Percentiles rank a stretch among this genome's conserved stretches.
Conservation (phyloP, 2,113 vertebrate genomes). For the Ptilonorhynchus violaceus region DNA sequence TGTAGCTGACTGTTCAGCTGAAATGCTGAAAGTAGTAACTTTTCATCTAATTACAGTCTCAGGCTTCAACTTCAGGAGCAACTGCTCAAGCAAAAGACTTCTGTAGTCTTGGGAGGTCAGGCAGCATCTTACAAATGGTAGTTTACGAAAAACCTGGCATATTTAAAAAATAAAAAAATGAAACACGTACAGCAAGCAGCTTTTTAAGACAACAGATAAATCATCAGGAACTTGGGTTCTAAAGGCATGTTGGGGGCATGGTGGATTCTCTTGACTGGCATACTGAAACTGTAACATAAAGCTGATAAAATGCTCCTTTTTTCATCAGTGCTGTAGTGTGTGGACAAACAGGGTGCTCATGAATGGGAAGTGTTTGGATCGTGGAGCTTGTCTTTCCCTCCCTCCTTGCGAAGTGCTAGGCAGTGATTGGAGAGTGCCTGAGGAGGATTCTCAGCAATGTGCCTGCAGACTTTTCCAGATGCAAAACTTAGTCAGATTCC, state of each 20-base stretch:
- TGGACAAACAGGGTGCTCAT: background rate
- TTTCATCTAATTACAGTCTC: background rate
- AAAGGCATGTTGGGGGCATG: background rate
- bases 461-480: constrained; percentile 9
- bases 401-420: background rate
- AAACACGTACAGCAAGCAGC: background rate
- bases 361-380: background rate
- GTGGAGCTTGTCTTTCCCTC: background rate
- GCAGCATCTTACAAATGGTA: background rate
- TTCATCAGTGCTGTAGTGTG: background rate
- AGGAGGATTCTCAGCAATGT: background rate
- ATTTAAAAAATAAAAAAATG: background rate
- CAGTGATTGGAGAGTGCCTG: background rate
- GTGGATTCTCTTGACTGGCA: background rate
- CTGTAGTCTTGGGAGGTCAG: background rate
- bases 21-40: background rate
- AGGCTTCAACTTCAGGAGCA: background rate
- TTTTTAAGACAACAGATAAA: background rate
- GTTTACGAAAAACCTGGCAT: background rate
- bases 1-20: constrained; percentile 14
- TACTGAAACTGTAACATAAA: background rate
- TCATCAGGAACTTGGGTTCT: background rate
- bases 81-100: background rate
- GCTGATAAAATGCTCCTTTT: background rate
- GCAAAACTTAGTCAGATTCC: background rate